A percentile compares a stretch with the other conserved stretches of the same genome.
These are phyloP conservation scores for Macrosteles quadrilineatus DNA, from an alignment of 1,140 invertebrate genomes.

Conservation along the genomic window DNA sequence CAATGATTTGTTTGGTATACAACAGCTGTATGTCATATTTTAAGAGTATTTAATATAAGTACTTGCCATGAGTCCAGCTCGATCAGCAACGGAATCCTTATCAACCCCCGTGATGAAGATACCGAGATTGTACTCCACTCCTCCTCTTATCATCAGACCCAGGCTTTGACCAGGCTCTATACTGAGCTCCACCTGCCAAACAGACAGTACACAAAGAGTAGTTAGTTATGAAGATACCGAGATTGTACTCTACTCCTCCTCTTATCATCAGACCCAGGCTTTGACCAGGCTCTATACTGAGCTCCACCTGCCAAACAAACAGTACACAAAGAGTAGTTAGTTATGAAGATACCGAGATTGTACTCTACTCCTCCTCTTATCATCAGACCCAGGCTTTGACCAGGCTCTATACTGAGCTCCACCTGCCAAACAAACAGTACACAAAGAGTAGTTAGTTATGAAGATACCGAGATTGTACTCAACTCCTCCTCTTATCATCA, in stretches of 20 bases:
- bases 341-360: constrained; percentile 92
- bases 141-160: constrained; percentile 91
- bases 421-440: constrained; percentile 57
- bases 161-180: constrained; percentile 88
- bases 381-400: constrained; percentile 88
- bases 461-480: constrained; percentile 95
- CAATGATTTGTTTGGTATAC: too few relatives aligned
- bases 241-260: constrained; percentile 89
- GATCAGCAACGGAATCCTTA: constrained; percentile 86
- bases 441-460: constrained; percentile 63
- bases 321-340: constrained; percentile 49
- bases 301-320: constrained; percentile 64
- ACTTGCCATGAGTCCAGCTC: constrained; percentile 84
- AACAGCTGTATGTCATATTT: too few relatives aligned
- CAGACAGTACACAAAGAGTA: constrained; percentile 20
- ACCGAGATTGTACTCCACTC: constrained; percentile 89
- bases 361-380: constrained; percentile 92
- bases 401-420: constrained; percentile 82
- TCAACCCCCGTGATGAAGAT: constrained; percentile 95
- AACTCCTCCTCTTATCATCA: constrained; percentile 91
- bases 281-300: constrained; percentile 85
- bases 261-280: constrained; percentile 91
- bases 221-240: constrained; percentile 93
- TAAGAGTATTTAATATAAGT: too few relatives aligned
- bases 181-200: constrained; percentile 72